These are phyloP conservation scores for Varanus salvator DNA, from an alignment of 2,113 vertebrate genomes.

Conservation along the genomic window DNA sequence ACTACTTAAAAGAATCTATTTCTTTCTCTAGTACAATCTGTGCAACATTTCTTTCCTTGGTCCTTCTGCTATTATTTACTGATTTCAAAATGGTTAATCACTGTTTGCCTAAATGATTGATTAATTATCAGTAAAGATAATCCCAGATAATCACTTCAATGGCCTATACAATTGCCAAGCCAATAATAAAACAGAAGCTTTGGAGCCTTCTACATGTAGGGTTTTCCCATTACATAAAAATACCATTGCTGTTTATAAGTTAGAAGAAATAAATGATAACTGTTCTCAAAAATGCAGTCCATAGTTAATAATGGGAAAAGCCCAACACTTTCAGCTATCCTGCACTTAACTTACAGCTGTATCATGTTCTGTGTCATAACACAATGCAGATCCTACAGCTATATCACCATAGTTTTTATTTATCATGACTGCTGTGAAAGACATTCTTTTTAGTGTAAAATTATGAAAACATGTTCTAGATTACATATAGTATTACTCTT, in stretches of 20 bases:
- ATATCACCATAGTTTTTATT: background rate
- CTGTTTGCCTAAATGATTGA: background rate
- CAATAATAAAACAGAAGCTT: background rate
- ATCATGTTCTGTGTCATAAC: background rate
- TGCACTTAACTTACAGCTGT: too few species aligned
- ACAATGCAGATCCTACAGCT: background rate
- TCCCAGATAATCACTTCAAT: background rate
- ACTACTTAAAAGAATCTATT: background rate
- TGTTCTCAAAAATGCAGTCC: background rate
- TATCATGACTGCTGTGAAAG: background rate
- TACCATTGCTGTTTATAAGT: background rate
- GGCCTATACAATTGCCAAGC: background rate
- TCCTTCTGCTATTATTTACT: background rate
- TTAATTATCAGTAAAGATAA: background rate
- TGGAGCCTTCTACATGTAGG: background rate
- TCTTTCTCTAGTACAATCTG: background rate
- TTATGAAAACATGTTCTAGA: background rate
- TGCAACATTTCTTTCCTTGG: background rate
- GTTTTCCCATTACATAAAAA: background rate
- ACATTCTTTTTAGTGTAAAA: background rate
- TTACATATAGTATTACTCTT: background rate
- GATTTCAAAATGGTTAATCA: slow-evolving; percentile 11
- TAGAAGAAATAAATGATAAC: background rate
- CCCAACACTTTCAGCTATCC: background rate
- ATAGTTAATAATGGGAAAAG: background rate